A percentile compares a stretch with the other conserved stretches of the same genome.
phyloP scores from a whole-genome alignment of 2,113 vertebrate species.

The Rattus rattus region DNA sequence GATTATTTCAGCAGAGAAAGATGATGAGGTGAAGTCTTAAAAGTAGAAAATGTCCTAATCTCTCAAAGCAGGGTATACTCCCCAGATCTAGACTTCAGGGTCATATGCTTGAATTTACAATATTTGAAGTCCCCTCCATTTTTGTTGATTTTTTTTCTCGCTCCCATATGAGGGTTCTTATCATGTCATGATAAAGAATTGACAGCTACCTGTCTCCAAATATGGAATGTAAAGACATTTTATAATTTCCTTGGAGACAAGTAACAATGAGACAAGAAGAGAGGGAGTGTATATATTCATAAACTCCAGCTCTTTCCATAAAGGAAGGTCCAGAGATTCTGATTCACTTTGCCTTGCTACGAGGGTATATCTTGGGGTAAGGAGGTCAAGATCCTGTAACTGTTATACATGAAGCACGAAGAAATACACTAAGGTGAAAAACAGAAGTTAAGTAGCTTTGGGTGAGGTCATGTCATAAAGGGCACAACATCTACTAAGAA shows the following conservation, averaged over 20 bases:
- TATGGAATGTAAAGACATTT: not conserved
- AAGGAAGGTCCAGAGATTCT: not conserved
- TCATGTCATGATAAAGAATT: not conserved
- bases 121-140: not conserved
- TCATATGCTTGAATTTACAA: not conserved
- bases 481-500: not conserved
- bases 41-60: not conserved
- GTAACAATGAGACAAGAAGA: not conserved
- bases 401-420: not conserved
- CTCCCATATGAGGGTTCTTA: not conserved
- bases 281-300: not conserved
- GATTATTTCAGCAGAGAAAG: not conserved
- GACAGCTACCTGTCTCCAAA: conserved; percentile 9
- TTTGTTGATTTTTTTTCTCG: not conserved
- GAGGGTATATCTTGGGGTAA: too few species aligned
- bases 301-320: not conserved
- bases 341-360: too few species aligned
- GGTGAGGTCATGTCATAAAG: not conserved
- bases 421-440: not conserved
- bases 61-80: not conserved
- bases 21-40: not conserved
- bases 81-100: not conserved
- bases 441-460: not conserved
- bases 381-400: not conserved
- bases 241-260: not conserved